Evolutionary conservation across 35 echinoderm and acorn worm species (phyloP).

Genomic region (Apostichopus parvimensis): DNA sequence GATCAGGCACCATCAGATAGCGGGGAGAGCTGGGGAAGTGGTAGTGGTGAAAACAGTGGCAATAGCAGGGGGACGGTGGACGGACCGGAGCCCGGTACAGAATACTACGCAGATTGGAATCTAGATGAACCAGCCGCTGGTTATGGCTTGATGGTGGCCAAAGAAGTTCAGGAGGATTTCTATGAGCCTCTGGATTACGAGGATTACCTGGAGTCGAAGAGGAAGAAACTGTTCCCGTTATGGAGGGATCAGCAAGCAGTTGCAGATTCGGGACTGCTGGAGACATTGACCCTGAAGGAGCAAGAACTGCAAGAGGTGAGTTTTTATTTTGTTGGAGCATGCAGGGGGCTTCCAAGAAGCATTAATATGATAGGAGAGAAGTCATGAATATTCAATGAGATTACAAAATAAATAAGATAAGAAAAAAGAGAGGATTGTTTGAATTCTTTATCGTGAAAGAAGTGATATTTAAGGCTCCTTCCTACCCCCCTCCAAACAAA

Average conservation of each 20-base stretch:
- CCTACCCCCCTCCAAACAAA: too few species aligned
- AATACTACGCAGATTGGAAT: constrained; percentile 9
- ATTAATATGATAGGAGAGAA: too few species aligned
- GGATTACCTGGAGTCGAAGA: constrained; percentile 28
- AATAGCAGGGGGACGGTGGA: background rate
- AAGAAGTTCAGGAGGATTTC: background rate
- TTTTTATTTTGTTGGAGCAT: too few species aligned
- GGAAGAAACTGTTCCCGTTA: constrained; percentile 44
- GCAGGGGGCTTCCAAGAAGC: too few species aligned
- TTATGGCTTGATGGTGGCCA: background rate
- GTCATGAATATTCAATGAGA: too few species aligned
- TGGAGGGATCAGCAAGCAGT: constrained; percentile 30
- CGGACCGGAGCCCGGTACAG: background rate
- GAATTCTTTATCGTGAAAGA: too few species aligned
- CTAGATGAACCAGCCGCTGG: background rate
- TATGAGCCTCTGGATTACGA: constrained; percentile 44
- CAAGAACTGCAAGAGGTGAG: constrained; percentile 40
- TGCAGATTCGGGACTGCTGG: background rate
- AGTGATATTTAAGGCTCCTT: too few species aligned
- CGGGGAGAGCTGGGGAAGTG: background rate
- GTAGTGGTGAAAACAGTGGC: background rate
- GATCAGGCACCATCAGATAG: background rate
- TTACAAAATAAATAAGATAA: too few species aligned
- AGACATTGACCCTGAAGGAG: background rate
- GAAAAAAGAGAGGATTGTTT: too few species aligned